A percentile compares a stretch with the other conserved stretches of the same genome.
Conservation (phyloP, 2,113 vertebrate species). For the Thamnophis sirtalis region DNA sequence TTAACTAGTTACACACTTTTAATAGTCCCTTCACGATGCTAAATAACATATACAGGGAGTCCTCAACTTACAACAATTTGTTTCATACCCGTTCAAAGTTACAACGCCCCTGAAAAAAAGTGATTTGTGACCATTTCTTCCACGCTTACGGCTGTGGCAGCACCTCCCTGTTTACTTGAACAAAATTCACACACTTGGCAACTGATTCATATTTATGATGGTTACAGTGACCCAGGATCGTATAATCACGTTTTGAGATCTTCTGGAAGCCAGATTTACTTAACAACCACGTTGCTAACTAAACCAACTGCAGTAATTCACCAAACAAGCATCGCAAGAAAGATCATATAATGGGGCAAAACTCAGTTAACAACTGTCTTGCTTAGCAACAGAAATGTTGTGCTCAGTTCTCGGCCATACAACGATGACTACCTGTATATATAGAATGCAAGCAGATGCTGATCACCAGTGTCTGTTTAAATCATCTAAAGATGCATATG, state of each 20-base stretch:
- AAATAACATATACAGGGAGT: background rate
- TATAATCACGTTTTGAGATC: background rate
- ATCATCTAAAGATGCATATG: too few species aligned
- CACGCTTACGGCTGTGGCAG: background rate
- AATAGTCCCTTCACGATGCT: slow-evolving; percentile 15
- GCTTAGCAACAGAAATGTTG: background rate
- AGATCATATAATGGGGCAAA: background rate
- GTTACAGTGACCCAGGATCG: background rate
- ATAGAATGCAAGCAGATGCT: background rate
- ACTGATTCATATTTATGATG: background rate
- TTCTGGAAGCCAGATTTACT: background rate
- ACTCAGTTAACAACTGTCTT: background rate
- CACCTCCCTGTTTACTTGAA: background rate
- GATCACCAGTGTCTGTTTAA: too few species aligned
- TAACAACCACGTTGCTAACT: background rate
- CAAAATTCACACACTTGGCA: background rate
- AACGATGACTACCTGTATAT: background rate
- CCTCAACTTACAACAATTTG: background rate
- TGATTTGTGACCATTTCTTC: background rate
- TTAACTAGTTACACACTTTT: slow-evolving; percentile 35
- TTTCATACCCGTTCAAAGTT: background rate
- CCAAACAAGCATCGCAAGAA: background rate
- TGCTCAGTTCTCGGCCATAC: background rate
- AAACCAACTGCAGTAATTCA: background rate
- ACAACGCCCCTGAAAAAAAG: background rate